These are phyloP conservation scores for Nothobranchius kuhntae DNA, from an alignment of 2,113 vertebrate species.

Conservation along the genomic window DNA sequence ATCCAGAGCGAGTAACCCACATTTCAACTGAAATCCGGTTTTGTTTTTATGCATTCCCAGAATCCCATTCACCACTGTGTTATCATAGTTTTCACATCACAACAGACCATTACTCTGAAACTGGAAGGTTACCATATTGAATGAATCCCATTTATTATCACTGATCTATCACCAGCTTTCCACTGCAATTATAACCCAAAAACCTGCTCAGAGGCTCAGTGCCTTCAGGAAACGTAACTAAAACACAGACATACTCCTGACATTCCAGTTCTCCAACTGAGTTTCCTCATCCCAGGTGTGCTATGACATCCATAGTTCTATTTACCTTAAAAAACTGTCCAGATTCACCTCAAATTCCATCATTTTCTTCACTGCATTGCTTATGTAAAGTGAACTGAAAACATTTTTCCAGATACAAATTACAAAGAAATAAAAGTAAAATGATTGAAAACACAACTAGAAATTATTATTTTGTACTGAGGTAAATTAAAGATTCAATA, in stretches of 20 bases:
- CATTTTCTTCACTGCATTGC: background rate
- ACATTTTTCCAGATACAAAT: no score
- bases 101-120: conserved; percentile 35
- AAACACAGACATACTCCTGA: conserved; percentile 31
- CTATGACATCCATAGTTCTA: conserved; percentile 18
- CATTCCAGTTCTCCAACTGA: conserved; percentile 46
- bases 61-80: conserved; percentile 7
- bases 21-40: conserved; percentile 25
- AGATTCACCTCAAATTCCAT: conserved; percentile 21
- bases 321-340: conserved; percentile 8
- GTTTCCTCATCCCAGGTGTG: conserved; percentile 16
- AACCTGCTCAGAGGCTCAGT: conserved; percentile 40
- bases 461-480: no score
- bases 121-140: conserved; percentile 36
- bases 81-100: conserved; percentile 26
- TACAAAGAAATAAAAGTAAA: no score
- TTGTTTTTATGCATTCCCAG: conserved; percentile 30
- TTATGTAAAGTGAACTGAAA: background rate
- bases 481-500: no score
- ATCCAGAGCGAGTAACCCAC: conserved; percentile 7
- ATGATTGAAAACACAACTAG: no score
- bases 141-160: conserved; percentile 65
- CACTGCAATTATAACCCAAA: conserved; percentile 30
- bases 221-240: conserved; percentile 28
- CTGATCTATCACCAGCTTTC: conserved; percentile 62